Evolutionary conservation across 2,888 invertebrate species (phyloP).

Genomic region (Pecten maximus): DNA sequence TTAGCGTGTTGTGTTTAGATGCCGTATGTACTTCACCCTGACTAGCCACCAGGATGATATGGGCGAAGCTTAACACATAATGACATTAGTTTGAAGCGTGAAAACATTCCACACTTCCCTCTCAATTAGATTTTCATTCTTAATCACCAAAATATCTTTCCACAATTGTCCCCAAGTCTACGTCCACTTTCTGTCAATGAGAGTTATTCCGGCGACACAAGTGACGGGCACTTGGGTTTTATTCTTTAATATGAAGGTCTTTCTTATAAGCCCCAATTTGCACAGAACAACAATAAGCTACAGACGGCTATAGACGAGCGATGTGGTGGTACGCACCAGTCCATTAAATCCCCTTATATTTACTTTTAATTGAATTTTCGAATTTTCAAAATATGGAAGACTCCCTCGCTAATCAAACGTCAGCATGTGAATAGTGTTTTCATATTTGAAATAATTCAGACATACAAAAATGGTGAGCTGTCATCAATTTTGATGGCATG

Average conservation of each 20-base stretch:
- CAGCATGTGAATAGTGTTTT: slow-evolving; percentile 17
- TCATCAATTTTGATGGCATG: background rate
- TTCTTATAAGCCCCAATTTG: slow-evolving; percentile 33
- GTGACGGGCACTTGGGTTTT: slow-evolving; percentile 28
- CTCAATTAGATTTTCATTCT: slow-evolving; percentile 30
- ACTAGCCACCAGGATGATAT: background rate
- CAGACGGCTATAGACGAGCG: slow-evolving; percentile 9
- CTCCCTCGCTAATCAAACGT: background rate
- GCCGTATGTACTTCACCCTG: background rate
- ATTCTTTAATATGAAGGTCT: slow-evolving; percentile 31
- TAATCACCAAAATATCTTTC: slow-evolving; percentile 35
- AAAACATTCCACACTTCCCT: slow-evolving; percentile 30
- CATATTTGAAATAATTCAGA: slow-evolving; percentile 33
- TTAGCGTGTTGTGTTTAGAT: background rate
- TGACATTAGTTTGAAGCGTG: slow-evolving; percentile 16
- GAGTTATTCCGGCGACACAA: slow-evolving; percentile 31
- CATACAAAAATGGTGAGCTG: background rate
- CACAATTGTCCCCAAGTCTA: slow-evolving; percentile 30
- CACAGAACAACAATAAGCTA: slow-evolving; percentile 13
- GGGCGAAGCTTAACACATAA: background rate
- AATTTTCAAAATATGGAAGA: slow-evolving; percentile 27
- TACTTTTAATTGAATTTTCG: slow-evolving; percentile 35
- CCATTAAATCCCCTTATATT: background rate
- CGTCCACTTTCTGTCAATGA: slow-evolving; percentile 33
- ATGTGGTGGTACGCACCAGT: slow-evolving; percentile 18